Evolutionary conservation across 2,113 vertebrate genomes (phyloP), one percentile per base, ranked within the genome.

Genomic region (Phaethon lepturus): DNA sequence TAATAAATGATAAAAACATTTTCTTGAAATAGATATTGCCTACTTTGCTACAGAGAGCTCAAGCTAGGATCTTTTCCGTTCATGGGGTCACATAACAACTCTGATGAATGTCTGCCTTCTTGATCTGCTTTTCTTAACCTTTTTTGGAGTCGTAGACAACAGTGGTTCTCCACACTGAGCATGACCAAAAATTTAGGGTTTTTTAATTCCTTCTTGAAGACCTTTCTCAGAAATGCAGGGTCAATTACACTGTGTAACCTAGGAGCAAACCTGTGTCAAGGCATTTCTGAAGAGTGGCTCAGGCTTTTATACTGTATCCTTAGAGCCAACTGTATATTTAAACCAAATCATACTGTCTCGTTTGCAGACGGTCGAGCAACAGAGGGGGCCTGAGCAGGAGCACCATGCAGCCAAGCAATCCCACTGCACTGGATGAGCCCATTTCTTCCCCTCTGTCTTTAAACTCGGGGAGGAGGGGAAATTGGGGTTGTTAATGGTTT

Each of bases 1-100:
- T 98, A 98, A 98, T 98, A 98, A 98, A 98, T 98, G 97, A 97
- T 96, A 97, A 98, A 98, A 98, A 96, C 53, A 94, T 98, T 98
- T 98, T 96, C 94, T 92, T 95, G 98, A 97, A 98, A 98, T 95
- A 97, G 97, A 94, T 97, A 96, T 93, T 93, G 69, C 91, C 95
- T 89, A 83, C 71, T 45, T 50, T 94, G 92, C 58, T 94, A 76
- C 69, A 40, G 77, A 96, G 93, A 77, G 38, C 78, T 96, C 62
- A 91, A 38, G 59, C 69, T 71, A 68, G 16, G 68, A n/a, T 90
- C 49, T 96, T 81, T 83, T 80, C 62, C 28, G 42, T 82, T 84
- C n/a, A 13, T 29, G 55, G 25, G 40, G 69, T 90, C 86, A 75
- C 28, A 22, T 95, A 93, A 84, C 24, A 81, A 71, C 42, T n/a